Percentiles rank a stretch among this genome's conserved stretches.
These are phyloP conservation scores for Arrhamphus sclerolepis DNA, from an alignment of 2,797 vertebrate species.

Conservation along the genomic window DNA sequence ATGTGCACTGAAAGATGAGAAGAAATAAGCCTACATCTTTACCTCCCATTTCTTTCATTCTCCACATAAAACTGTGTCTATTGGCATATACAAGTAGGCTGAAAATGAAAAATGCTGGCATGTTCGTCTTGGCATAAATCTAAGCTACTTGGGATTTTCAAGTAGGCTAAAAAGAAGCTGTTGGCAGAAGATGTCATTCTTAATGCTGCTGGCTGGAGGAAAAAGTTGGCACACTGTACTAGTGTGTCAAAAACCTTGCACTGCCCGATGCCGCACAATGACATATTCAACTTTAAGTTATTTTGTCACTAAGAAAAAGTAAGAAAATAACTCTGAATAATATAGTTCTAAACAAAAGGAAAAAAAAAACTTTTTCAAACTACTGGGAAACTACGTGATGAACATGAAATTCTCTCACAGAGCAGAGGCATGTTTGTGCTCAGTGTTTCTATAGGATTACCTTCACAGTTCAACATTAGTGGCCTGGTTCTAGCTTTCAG, in stretches of 20 bases:
- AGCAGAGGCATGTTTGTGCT: conserved; percentile 22
- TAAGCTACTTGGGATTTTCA: conserved; percentile 72
- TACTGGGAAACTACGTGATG: conserved; percentile 25
- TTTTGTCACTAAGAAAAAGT: conserved; percentile 45
- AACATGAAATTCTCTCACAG: conserved; percentile 31
- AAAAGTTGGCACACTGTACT: conserved; percentile 60
- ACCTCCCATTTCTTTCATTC: conserved; percentile 47
- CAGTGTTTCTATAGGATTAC: conserved; percentile 56
- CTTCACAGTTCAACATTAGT: conserved; percentile 47
- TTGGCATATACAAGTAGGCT: conserved; percentile 62
- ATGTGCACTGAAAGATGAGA: conserved; percentile 23
- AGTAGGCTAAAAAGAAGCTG: conserved; percentile 73
- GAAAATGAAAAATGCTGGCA: conserved; percentile 71
- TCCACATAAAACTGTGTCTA: conserved; percentile 49
- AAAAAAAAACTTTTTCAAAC: conserved; percentile 44
- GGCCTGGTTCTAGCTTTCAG: conserved; percentile 59
- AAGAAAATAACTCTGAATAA: conserved; percentile 29
- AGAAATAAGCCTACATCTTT: conserved; percentile 42
- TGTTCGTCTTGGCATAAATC: conserved; percentile 66
- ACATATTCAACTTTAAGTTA: conserved; percentile 57
- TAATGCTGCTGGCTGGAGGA: conserved; percentile 69
- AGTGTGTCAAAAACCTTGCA: conserved; percentile 62
- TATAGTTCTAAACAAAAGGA: neutral
- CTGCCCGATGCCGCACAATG: conserved; percentile 43
- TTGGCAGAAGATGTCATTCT: conserved; percentile 71